phyloP scores from a whole-genome alignment of 2,888 invertebrate genomes.

The Acleris holmiana region DNA sequence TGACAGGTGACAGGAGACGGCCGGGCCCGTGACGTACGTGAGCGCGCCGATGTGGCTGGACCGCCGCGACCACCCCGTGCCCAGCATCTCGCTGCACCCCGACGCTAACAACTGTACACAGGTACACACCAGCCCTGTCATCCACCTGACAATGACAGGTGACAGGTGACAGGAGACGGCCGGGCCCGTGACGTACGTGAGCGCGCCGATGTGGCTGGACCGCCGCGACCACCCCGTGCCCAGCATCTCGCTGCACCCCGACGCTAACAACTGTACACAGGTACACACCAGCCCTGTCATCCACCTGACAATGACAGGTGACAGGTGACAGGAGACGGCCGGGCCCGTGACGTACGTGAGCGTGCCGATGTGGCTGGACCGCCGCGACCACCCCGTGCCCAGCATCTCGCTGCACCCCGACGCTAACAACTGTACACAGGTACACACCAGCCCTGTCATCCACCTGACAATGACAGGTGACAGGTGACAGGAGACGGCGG shows the following conservation, averaged over 20 bases:
- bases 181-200: conserved; percentile 91
- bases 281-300: conserved; percentile 43
- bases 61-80: conserved; percentile 89
- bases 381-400: conserved; percentile 89
- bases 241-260: conserved; percentile 93
- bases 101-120: conserved; percentile 85
- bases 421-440: conserved; percentile 85
- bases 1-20: too few relatives aligned
- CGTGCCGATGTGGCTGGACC: conserved; percentile 92
- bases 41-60: conserved; percentile 93
- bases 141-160: too few relatives aligned
- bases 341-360: conserved; percentile 91
- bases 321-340: not conserved
- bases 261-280: conserved; percentile 85
- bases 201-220: conserved; percentile 92
- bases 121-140: conserved; percentile 45
- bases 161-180: too few relatives aligned
- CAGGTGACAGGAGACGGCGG: conserved; percentile 88
- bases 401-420: conserved; percentile 94
- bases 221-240: conserved; percentile 90
- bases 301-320: too few relatives aligned
- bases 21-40: conserved; percentile 90
- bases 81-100: conserved; percentile 93
- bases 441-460: conserved; percentile 34
- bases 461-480: too few relatives aligned